Base-by-base conservation (phyloP, 2,797 vertebrate species). In the Oreochromis mossambicus region DNA sequence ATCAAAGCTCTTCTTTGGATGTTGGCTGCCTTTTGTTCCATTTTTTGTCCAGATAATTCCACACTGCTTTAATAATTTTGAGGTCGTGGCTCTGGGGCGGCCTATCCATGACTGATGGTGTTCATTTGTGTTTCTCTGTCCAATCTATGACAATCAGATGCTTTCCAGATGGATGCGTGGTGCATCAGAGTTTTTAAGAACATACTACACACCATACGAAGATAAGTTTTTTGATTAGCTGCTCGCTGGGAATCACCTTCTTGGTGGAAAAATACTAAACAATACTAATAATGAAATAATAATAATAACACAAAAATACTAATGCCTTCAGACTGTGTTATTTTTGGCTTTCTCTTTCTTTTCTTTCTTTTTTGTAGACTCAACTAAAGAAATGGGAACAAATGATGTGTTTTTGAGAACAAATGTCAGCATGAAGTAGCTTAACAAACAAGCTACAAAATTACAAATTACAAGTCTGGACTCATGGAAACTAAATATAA, bases 231-330 rank as follows among this genome's bases (percentile, higher is more conserved):
- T 61, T 61, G 32, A 36, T n/a, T 61, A 61, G 32, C 36, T 61
- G 56, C 3, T 61, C 56, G 7, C 36, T 61, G 32, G 32, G 10
- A 61, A 36, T 61, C 32, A 36, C 17, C 32, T 61, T 36, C 32
- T n/a, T 61, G 32, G 32, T 61, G 32, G 32, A 36, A 36, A 61
- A 61, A n/a, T n/a, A 36, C 17, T 7, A 36, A 61, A 12, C 9
- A 61, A 61, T 61, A 61, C 56, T 61, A 61, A 61, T 36, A 61
- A 61, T 34, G 9, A 29, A 32, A 58, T 56, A 58, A 58, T 51
- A 54, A 5, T 32, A 58, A 4, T 34, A 34, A 0, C 34, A n/a
- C n/a, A 61, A 61, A 61, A 36, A n/a, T 61, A 61, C 17, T n/a
- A n/a, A 61, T 61, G 17, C 17, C 58, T 61, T 36, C 32, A 36